Percentiles rank a stretch among this genome's conserved stretches.
phyloP scores from a whole-genome alignment of 92 coral and sea anemone species.

The Palythoa caribaeorum region DNA sequence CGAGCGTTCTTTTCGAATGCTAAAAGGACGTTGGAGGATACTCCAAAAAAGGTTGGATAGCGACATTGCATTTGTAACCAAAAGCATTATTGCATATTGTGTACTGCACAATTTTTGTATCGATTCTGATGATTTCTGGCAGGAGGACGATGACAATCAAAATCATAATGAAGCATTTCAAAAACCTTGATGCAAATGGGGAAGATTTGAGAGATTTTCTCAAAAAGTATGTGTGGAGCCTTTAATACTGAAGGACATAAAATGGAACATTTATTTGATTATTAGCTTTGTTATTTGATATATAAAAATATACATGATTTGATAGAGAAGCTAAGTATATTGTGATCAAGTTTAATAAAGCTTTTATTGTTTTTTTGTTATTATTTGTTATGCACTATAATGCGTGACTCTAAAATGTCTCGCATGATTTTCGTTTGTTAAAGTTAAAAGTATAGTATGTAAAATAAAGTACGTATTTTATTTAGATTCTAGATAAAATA shows the following conservation, averaged over 20 bases:
- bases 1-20: constrained; percentile 47
- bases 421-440: neutral
- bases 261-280: neutral
- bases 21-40: constrained; percentile 50
- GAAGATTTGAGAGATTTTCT: constrained; percentile 12
- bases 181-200: constrained; percentile 26
- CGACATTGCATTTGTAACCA: constrained; percentile 5
- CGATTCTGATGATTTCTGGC: constrained; percentile 4
- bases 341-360: neutral
- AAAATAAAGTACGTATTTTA: neutral
- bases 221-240: neutral
- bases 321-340: neutral
- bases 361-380: neutral
- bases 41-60: constrained; percentile 27
- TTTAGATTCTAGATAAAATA: neutral
- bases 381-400: neutral
- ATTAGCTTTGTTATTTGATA: neutral
- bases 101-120: constrained; percentile 50
- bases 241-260: neutral
- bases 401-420: neutral
- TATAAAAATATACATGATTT: neutral
- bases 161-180: constrained; percentile 10
- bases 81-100: constrained; percentile 8
- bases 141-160: constrained; percentile 30
- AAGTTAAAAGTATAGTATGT: constrained; percentile 1